Evolutionary conservation across 2,113 vertebrate genomes (phyloP), one percentile per base, ranked within the genome.

Genomic region (Heliornis fulica): DNA sequence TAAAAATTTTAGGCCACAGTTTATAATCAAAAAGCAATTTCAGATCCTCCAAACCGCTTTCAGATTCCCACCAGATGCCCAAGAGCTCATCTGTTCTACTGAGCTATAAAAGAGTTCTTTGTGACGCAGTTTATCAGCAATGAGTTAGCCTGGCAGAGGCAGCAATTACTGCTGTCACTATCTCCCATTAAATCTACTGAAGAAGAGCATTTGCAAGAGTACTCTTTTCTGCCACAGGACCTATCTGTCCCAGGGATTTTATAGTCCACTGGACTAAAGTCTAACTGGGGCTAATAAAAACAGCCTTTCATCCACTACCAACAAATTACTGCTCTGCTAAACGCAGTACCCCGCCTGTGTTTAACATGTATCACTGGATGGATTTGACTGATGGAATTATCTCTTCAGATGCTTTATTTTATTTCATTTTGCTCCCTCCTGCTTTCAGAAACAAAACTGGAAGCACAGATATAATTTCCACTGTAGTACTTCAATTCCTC

Each of bases 11-110:
- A 54, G 86, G 28, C 23, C 4, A 74, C 6, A 36, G 13, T 66
- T 88, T 63, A 38, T 54, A 91, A 80, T 32, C 29, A 34, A 80
- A 94, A 88, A 66, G 13, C 23, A 85, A 34, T 74, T 87, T 79
- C 16, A 66, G 61, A 10, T 83, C 21, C 32, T 80, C 60, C 66
- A 82, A 7, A 79, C 13, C 5, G 80, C 41, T 57, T 72, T 61
- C 54, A 90, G 63, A 60, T 48, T 83, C 53, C 16, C 11, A 36
- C 18, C 23, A 78, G 76, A 56, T 46, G 7, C 32, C 32, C 41
- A 45, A 0, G 2, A 90, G 46, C 29, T 90, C 64, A 77, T 75
- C 22, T 0, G 0, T 59, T 64, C 29, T 15, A 45, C 43, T 71
- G 77, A 28, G n/a, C 72, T 66, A 76, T 28, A 18, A 6, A 61